Evolutionary conservation across 2,888 invertebrate species (phyloP), one percentile per base, ranked within the genome.

Genomic region (Aporophyla nigra): DNA sequence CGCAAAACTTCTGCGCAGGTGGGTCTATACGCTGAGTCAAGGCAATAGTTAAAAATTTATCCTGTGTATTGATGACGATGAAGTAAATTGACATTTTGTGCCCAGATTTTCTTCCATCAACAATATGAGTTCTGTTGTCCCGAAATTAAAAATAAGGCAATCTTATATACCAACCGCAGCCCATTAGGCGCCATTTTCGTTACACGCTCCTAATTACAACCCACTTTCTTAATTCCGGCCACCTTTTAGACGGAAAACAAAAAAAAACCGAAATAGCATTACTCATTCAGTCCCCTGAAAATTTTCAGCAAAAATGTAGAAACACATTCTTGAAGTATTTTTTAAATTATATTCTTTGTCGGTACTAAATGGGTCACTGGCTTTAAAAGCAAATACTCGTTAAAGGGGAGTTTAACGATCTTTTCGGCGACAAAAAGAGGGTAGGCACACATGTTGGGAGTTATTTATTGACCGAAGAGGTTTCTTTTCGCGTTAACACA

Each of bases 331-430:
- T 58, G 63, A 12, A 63, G 24, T 46, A 27, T 71, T 84, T 70
- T 51, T 72, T 61, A 68, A 16, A 43, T 62, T 66, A 61, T 70
- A 2, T 70, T 24, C 43, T 85, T 74, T 65, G 69, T 61, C 49
- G 56, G 62, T 40, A 59, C 51, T 7, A 5, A 74, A 65, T 73
- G 72, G 82, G 70, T 66, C 67, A 54, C 61, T 33, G 56, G 51
- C 14, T 77, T 70, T 86, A 76, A 84, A 80, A 84, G 82, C 74
- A 74, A 77, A 82, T 51, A 74, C 76, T 82, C 77, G 78, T 79
- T 84, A 81, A 74, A 81, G 68, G 71, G 40, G 63, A 76, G 75
- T 65, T 82, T 79, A 86, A 77, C 63, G 78, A 61, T 76, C 33
- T 74, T 79, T 76, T 73, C 49, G 74, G 62, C 12, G 68, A 54